Evolutionary conservation across 2,888 invertebrate genomes (phyloP).

Genomic region (Catonia carolina): DNA sequence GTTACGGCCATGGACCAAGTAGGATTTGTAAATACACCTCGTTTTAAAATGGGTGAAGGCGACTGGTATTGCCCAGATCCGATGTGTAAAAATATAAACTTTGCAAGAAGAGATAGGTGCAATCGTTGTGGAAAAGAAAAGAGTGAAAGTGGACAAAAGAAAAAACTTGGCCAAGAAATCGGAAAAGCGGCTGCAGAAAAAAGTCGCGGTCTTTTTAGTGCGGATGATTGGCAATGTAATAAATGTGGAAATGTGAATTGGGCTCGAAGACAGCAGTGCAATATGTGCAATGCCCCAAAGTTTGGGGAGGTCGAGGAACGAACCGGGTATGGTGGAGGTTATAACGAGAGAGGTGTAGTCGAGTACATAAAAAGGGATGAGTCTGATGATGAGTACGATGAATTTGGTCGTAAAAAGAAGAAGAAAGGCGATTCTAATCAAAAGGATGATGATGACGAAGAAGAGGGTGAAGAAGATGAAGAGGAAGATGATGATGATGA

Average conservation of each 20-base stretch:
- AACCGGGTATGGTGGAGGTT: constrained; percentile 78
- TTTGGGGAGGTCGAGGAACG: constrained; percentile 86
- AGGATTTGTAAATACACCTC: constrained; percentile 2
- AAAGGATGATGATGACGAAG: constrained; percentile 40
- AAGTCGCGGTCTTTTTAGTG: constrained; percentile 90
- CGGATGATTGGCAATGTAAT: constrained; percentile 99
- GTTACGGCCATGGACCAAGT: constrained; percentile 5
- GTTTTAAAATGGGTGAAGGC: constrained; percentile 42
- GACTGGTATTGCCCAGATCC: constrained; percentile 61
- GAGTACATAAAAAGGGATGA: constrained; percentile 87
- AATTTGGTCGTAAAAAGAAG: constrained; percentile 47
- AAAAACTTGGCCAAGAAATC: constrained; percentile 90
- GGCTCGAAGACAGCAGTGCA: constrained; percentile 93
- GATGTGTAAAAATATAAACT: constrained; percentile 87
- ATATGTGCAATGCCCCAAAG: constrained; percentile 98
- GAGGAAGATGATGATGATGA: constrained; percentile 53
- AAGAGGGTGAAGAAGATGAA: constrained; percentile 43
- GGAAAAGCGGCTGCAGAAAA: constrained; percentile 98
- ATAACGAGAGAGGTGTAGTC: constrained; percentile 92
- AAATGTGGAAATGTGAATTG: constrained; percentile 99
- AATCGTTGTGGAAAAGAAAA: constrained; percentile 80
- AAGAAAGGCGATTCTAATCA: constrained; percentile 39
- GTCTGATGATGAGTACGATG: constrained; percentile 94
- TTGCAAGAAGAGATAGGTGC: constrained; percentile 81
- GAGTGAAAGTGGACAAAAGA: constrained; percentile 53